These are phyloP conservation scores for Ischnus inquisitorius DNA, from an alignment of 2,888 invertebrate species.

Conservation along the genomic window DNA sequence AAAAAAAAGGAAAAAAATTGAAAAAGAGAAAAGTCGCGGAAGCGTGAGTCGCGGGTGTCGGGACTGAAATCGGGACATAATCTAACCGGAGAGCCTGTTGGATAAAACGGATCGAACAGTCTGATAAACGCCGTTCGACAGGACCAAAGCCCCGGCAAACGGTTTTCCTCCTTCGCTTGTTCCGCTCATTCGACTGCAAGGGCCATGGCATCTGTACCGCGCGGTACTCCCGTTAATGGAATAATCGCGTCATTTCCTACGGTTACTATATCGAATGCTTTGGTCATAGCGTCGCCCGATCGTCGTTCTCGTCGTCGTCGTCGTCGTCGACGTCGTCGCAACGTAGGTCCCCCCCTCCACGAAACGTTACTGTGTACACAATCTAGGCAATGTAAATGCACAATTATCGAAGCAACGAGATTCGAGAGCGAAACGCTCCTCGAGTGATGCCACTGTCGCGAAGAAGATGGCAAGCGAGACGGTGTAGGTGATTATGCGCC, in stretches of 20 bases:
- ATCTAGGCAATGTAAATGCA: constrained; percentile 43
- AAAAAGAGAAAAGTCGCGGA: constrained; percentile 18
- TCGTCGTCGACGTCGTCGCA: background rate
- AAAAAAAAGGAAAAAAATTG: constrained; percentile 5
- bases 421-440: constrained; percentile 4
- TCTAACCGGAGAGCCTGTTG: constrained; percentile 49
- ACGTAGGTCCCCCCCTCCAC: background rate
- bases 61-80: constrained; percentile 50
- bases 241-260: constrained; percentile 74
- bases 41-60: constrained; percentile 15
- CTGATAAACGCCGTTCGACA: constrained; percentile 60
- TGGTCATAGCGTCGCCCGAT: constrained; percentile 14
- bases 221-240: constrained; percentile 70
- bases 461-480: background rate
- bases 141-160: constrained; percentile 58
- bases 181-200: constrained; percentile 29
- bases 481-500: too few species aligned
- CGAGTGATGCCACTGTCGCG: constrained; percentile 14
- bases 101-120: constrained; percentile 52
- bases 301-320: constrained; percentile 14
- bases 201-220: constrained; percentile 28
- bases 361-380: background rate
- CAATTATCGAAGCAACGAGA: constrained; percentile 49
- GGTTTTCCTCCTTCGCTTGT: constrained; percentile 25
- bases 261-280: constrained; percentile 55